Evolutionary conservation across 2,113 vertebrate species (phyloP), one percentile per base, ranked within the genome.

Genomic region (Gymnocephalus cernua): DNA sequence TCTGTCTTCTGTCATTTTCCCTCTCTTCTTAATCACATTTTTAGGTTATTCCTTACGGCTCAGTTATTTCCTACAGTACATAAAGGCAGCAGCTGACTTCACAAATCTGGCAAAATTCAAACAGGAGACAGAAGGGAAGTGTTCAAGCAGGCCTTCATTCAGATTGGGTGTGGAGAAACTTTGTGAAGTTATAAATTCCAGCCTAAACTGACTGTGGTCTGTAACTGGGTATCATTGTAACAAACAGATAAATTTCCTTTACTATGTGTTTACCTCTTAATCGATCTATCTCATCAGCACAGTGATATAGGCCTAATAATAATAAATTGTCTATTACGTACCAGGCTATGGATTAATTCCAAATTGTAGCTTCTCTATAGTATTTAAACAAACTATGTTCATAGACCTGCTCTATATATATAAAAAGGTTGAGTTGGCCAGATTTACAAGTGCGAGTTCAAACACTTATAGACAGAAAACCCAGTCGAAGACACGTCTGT

Each of bases 31-130:
- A 27, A 7, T 41, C 16, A 19, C 4, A 1, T 45, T 1, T 18
- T 48, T 3, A 15, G 11, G 16, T 13, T 1, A 25, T 81, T 74
- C 15, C 3, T 15, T 19, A 32, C 10, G 0, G 3, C 16, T 50
- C 23, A 62, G 38, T 48, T 19, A 58, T 82, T 77, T 83, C 66
- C 66, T 21, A 57, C 63, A 57, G 41, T 6, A 77, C 29, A 10
- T 70, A 53, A 83, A 88, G 59, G 81, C 68, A 73, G 18, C 80
- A 57, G 72, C 79, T 88, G 88, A 93, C 89, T 85, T 88, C 85
- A 91, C 80, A 76, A 54, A 61, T 69, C 53, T 74, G 84, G 70
- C 73, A 61, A 67, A 38, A 76, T 84, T 77, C 50, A 70, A 88
- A 77, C 64, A 53, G 45, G 66, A 80, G 14, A 59, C 58, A 59